Base-by-base conservation (phyloP, 2,113 vertebrate genomes). In the Oryzias melastigma region DNA sequence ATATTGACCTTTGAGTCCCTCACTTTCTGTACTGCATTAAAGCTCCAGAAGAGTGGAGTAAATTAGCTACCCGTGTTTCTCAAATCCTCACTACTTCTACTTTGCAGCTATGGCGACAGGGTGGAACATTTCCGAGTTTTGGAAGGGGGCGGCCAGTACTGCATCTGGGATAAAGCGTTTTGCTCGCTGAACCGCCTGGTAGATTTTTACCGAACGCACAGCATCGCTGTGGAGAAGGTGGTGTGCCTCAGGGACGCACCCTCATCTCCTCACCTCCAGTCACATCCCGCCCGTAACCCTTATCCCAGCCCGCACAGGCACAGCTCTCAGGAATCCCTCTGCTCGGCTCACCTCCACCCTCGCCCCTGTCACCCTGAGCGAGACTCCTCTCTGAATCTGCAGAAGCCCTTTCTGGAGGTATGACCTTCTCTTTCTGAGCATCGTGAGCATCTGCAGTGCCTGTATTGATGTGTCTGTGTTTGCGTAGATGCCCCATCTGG, bases 41-140 rank as follows among this genome's bases (percentile, higher is more conserved):
- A 22, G 17, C 10, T 18, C 40, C 7, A 4, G 4, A 29, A 41
- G 51, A 10, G 12, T 2, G n/a, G 52, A 42, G 24, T 7, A n/a
- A 10, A 1, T 0, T 6, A 16, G 52, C 43, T 52, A 14, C 47
- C 17, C 43, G 62, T 42, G n/a, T 42, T 74, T 17, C 48, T 58
- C 20, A 35, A 27, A 22, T 29, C 5, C 10, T 19, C 19, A 3
- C 13, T 5, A 6, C 57, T 19, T 52, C 45, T 62, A 13, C 24
- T 59, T 60, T 60, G 17, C 58, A 95, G 95, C 84, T 95, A 93
- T 0, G 94, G 94, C 0, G 88, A 94, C 69, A 85, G 92, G 1
- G 93, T 97, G 53, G 94, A 97, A 56, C 96, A 98, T 65, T 97
- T 98, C 88, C 93, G 94, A 22, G 94, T 97, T 5, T 91, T 97